A percentile compares a stretch with the other conserved stretches of the same genome.
phyloP scores from a whole-genome alignment of 2,888 invertebrate genomes.

The Phorcus lineatus region DNA sequence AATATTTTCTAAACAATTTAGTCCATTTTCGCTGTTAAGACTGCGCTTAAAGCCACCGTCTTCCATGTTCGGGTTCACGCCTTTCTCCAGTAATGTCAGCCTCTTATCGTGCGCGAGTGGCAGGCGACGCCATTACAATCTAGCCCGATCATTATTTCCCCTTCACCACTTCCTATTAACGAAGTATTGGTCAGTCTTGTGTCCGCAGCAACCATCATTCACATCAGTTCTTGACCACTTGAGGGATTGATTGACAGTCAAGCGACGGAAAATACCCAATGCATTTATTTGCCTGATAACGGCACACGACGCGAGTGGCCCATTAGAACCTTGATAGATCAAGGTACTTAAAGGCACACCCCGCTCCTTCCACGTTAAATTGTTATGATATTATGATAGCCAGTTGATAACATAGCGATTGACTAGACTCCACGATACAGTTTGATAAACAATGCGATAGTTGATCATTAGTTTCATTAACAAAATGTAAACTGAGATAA shows the following conservation, averaged over 20 bases:
- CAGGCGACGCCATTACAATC: not conserved
- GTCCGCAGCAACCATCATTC: not conserved
- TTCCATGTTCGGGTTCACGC: not conserved
- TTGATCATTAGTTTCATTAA: too few relatives aligned
- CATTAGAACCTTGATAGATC: not conserved
- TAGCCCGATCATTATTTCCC: not conserved
- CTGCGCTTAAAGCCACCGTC: not conserved
- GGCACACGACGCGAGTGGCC: not conserved
- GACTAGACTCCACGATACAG: too few relatives aligned
- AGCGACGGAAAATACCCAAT: not conserved
- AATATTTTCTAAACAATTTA: slow-evolving; percentile 17
- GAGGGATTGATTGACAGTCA: slow-evolving; percentile 4
- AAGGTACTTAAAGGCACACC: not conserved
- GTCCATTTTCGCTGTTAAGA: not conserved
- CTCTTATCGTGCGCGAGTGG: slow-evolving; percentile 2
- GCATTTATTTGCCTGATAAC: slow-evolving; percentile 2
- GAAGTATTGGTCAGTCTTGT: not conserved
- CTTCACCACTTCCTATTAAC: slow-evolving; percentile 16
- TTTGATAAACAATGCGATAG: too few relatives aligned
- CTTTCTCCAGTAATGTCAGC: not conserved
- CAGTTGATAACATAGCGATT: too few relatives aligned
- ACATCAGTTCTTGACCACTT: slow-evolving; percentile 14
- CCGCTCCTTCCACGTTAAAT: not conserved
- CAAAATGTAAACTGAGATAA: too few relatives aligned
- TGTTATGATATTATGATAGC: too few relatives aligned